phyloP scores from a whole-genome alignment of 2,888 invertebrate genomes.

The Trichopria drosophilae region DNA sequence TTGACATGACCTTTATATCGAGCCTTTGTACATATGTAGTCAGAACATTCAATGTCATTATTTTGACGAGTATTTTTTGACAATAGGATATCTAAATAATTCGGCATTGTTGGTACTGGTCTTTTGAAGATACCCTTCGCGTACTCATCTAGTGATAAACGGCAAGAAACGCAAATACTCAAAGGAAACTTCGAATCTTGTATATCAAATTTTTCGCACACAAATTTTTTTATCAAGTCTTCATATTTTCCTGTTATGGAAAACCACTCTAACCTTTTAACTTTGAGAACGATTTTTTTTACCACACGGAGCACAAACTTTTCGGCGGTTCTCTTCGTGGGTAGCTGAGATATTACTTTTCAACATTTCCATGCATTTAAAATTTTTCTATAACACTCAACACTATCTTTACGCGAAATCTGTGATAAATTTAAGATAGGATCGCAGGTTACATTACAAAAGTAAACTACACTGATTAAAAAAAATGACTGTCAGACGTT shows the following conservation, averaged over 20 bases:
- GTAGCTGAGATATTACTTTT: neutral
- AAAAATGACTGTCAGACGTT: no score
- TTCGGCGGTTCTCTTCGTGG: slow-evolving; percentile 4
- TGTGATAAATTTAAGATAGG: no score
- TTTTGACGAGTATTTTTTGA: no score
- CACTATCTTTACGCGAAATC: slow-evolving; percentile 4
- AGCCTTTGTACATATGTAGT: slow-evolving; percentile 1
- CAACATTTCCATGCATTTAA: neutral
- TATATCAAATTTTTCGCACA: slow-evolving; percentile 1
- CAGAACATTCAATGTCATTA: neutral
- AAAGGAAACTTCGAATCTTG: slow-evolving; percentile 3
- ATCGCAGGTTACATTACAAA: no score
- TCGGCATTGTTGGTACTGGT: neutral
- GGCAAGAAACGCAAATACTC: slow-evolving; percentile 5
- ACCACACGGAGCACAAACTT: slow-evolving; percentile 6
- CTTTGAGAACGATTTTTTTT: slow-evolving; percentile 5
- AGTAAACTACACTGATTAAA: no score
- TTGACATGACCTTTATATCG: slow-evolving; percentile 1
- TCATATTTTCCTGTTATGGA: neutral
- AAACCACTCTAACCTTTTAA: slow-evolving; percentile 1
- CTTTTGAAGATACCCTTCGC: neutral
- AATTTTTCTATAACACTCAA: neutral
- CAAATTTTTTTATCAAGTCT: slow-evolving; percentile 1
- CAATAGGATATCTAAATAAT: neutral
- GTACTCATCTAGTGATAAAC: slow-evolving; percentile 2